These are phyloP conservation scores for Osmoderma eremita DNA, from an alignment of 2,888 invertebrate genomes.

Conservation along the genomic window DNA sequence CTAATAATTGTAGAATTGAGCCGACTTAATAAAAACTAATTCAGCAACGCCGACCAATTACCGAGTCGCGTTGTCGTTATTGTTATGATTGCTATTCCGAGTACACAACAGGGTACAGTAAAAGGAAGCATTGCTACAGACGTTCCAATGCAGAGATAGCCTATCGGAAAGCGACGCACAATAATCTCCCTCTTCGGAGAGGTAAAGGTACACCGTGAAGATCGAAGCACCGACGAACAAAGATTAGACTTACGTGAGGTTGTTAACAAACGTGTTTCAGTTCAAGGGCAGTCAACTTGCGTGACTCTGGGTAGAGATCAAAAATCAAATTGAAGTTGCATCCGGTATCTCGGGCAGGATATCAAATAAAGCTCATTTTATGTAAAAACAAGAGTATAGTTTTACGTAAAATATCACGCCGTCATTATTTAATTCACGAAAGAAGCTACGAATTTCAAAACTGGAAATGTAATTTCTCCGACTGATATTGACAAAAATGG, in stretches of 20 bases:
- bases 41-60: slow-evolving; percentile 16
- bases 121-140: neutral
- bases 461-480: too few relatives aligned
- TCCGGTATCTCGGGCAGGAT: slow-evolving; percentile 39
- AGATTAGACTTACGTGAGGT: slow-evolving; percentile 45
- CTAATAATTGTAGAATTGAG: slow-evolving; percentile 16
- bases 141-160: neutral
- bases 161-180: slow-evolving; percentile 11
- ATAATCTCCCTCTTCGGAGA: slow-evolving; percentile 23
- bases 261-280: slow-evolving; percentile 50
- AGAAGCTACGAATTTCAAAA: too few relatives aligned
- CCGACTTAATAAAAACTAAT: slow-evolving; percentile 15
- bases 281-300: slow-evolving; percentile 57
- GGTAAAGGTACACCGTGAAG: slow-evolving; percentile 35
- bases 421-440: too few relatives aligned
- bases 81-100: neutral
- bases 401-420: too few relatives aligned
- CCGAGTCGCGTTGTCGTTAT: neutral
- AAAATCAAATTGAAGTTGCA: slow-evolving; percentile 44
- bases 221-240: slow-evolving; percentile 40
- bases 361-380: slow-evolving; percentile 19
- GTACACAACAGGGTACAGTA: too few relatives aligned
- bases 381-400: slow-evolving; percentile 12
- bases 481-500: too few relatives aligned
- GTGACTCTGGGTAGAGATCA: slow-evolving; percentile 46